Base-by-base conservation (phyloP, 2,113 vertebrate genomes). In the Microcebus lehilahytsara region DNA sequence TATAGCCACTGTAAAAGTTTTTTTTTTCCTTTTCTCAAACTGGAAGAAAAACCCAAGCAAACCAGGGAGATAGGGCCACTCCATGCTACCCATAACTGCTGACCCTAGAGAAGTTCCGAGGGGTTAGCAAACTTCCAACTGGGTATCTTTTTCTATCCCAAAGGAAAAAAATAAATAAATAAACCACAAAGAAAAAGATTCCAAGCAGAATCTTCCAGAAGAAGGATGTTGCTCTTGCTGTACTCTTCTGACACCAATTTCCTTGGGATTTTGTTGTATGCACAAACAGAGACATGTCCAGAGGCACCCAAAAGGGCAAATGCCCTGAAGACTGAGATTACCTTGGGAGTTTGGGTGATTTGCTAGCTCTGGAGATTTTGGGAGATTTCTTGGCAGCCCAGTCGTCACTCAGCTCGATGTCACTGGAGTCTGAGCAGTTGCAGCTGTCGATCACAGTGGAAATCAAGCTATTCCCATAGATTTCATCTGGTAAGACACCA, bases 301-400 rank as follows among this genome's bases (percentile, higher is more conserved):
- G 30, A 12, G 42, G 67, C 80, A 89, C 83, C 60, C 2, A 81
- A 74, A 22, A 83, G 5, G 34, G 9, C 10, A 10, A 22, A 81
- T 27, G n/a, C 22, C 37, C 12, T 1, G 1, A 53, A 80, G 96
- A 25, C 77, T 0, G 1, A 22, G 19, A 72, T 97, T 99, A 99
- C 99, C 99, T 99, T 96, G 99, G 99, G 85, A 99, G 99, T 98
- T 99, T 99, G 95, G 99, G 99, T 71, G 99, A 99, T 96, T 99
- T 99, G 98, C 99, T 99, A 93, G 99, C 99, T 98, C 99, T 99
- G 96, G 99, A 99, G 98, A 99, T 99, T 98, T 99, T 99, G 98
- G 99, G 99, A 97, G 99, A 99, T 97, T 99, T 99, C 98, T 99
- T 99, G 97, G 99, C 99, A 85, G 99, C 99, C 99, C 99, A 99